phyloP scores from a whole-genome alignment of 1,140 invertebrate genomes.

The Camponotus floridanus region DNA sequence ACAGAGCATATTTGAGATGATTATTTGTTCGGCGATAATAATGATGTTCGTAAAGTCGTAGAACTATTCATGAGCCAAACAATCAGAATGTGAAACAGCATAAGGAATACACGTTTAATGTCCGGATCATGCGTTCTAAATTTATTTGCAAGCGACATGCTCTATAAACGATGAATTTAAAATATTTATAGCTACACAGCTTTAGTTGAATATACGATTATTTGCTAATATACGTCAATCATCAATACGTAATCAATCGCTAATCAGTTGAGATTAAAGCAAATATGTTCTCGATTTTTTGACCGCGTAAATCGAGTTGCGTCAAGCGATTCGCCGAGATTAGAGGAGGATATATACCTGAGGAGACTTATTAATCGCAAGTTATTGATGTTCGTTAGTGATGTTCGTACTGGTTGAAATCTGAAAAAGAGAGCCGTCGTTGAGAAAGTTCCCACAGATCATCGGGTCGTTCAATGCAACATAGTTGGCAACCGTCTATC shows the following conservation, averaged over 20 bases:
- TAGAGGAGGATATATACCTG: not conserved
- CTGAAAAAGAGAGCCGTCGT: constrained; percentile 6
- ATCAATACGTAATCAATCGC: not conserved
- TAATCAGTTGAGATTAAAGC: not conserved
- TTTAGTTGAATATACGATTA: not conserved
- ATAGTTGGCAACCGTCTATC: constrained; percentile 51
- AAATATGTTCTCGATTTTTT: constrained; percentile 5
- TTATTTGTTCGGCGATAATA: not conserved
- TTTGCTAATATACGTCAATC: not conserved
- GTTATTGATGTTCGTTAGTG: not conserved
- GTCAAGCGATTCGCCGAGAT: not conserved
- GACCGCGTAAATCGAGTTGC: not conserved
- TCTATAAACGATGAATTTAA: not conserved
- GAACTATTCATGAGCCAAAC: not conserved
- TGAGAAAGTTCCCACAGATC: constrained; percentile 59
- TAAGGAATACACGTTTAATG: not conserved
- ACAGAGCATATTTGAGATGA: not conserved
- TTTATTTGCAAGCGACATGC: constrained; percentile 6
- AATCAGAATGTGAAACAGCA: not conserved
- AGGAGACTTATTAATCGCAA: not conserved
- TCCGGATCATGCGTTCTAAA: constrained; percentile 33
- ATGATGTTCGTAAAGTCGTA: not conserved
- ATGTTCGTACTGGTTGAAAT: not conserved
- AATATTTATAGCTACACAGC: not conserved
- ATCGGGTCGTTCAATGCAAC: constrained; percentile 30